Evolutionary conservation across 2,113 vertebrate genomes (phyloP).

Genomic region (Catagonus wagneri): DNA sequence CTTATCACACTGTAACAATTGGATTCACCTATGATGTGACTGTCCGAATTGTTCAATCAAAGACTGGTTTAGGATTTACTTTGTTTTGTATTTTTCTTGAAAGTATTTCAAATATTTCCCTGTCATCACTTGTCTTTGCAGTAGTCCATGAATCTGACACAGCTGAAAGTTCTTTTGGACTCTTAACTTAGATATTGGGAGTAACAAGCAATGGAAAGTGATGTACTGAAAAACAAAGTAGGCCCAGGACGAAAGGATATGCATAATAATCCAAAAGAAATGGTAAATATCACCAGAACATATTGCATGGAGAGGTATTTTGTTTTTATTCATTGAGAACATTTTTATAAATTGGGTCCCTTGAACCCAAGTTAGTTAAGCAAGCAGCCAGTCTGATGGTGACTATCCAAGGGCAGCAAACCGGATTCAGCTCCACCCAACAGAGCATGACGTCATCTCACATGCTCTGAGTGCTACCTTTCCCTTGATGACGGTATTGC

Average conservation of each 20-base stretch:
- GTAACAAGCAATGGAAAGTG: background rate
- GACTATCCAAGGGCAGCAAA: constrained; percentile 5
- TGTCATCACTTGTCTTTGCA: background rate
- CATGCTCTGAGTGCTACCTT: background rate
- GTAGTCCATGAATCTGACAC: background rate
- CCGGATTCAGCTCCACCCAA: background rate
- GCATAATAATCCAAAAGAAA: background rate
- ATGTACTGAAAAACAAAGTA: background rate
- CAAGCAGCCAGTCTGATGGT: background rate
- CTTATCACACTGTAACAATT: background rate
- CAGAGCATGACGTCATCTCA: background rate
- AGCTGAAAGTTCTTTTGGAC: background rate
- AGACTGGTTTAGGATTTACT: background rate
- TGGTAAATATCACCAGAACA: background rate
- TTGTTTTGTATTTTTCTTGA: constrained; percentile 11
- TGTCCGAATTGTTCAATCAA: background rate
- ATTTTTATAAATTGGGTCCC: constrained; percentile 22
- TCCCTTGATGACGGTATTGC: background rate
- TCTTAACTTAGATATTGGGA: background rate
- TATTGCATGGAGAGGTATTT: background rate
- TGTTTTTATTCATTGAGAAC: background rate
- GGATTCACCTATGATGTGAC: background rate
- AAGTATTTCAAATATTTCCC: background rate
- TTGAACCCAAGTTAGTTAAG: constrained; percentile 26
- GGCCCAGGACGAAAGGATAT: background rate